Percentiles rank a stretch among this genome's conserved stretches.
Evolutionary conservation across 1,140 invertebrate species (phyloP).

Genomic region (Hydropsyche tenuis): DNA sequence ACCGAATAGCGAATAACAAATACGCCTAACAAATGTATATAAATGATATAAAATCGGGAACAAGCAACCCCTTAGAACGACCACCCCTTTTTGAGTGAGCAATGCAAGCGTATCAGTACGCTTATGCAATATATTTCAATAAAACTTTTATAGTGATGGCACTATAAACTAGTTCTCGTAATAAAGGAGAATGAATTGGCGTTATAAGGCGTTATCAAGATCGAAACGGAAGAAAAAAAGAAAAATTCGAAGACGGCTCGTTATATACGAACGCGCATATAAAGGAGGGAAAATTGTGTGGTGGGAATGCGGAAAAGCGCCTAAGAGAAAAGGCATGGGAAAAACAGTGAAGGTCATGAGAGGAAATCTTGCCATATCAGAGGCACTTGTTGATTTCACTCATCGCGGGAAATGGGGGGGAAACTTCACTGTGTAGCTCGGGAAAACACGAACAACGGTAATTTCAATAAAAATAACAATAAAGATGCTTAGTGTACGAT

Average conservation of each 20-base stretch:
- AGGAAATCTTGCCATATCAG: constrained; percentile 3
- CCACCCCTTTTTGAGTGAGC: background rate
- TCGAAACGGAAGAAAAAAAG: background rate
- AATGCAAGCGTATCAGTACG: constrained; percentile 9
- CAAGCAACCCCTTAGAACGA: background rate
- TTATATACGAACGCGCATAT: constrained; percentile 11
- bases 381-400: constrained; percentile 24
- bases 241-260: background rate
- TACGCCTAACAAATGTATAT: constrained; percentile 15
- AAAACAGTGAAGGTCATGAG: constrained; percentile 8
- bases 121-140: constrained; percentile 24
- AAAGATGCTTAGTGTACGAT: background rate
- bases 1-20: constrained; percentile 21
- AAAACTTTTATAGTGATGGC: constrained; percentile 27
- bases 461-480: constrained; percentile 7
- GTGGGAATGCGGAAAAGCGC: background rate
- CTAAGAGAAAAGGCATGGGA: background rate
- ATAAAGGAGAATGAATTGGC: constrained; percentile 24
- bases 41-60: constrained; percentile 14
- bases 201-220: constrained; percentile 26
- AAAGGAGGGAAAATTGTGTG: background rate
- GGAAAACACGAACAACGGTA: background rate
- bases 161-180: constrained; percentile 29
- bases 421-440: too few species aligned
- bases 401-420: background rate